phyloP scores from a whole-genome alignment of 64 coral and sea anemone genomes.

The Astreopora myriophthalma region DNA sequence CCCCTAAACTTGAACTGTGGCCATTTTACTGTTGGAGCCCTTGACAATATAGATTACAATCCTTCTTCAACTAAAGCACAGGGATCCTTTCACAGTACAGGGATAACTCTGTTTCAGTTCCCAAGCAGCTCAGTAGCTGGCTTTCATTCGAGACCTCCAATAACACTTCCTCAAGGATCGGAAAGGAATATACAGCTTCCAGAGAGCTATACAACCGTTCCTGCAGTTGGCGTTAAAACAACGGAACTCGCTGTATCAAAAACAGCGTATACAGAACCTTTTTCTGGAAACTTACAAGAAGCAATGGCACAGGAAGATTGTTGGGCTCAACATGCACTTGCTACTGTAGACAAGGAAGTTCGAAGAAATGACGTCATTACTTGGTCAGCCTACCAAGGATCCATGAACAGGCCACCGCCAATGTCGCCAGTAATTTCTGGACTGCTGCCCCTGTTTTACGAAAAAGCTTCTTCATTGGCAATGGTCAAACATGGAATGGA shows the following conservation, averaged over 20 bases:
- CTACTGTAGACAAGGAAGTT: neutral
- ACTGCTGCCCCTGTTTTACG: conserved; percentile 56
- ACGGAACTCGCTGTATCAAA: conserved; percentile 30
- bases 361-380: neutral
- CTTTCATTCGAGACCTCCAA: neutral
- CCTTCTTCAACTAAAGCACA: conserved; percentile 69
- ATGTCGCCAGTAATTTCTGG: conserved; percentile 15
- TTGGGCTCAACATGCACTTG: neutral
- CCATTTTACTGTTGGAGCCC: conserved; percentile 39
- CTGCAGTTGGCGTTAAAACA: conserved; percentile 46
- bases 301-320: neutral
- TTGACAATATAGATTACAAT: conserved; percentile 63
- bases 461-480: conserved; percentile 32
- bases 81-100: conserved; percentile 64
- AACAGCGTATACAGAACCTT: conserved; percentile 31
- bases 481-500: conserved; percentile 47
- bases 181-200: conserved; percentile 15
- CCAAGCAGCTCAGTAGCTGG: conserved; percentile 5
- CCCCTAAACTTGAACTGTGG: conserved; percentile 11
- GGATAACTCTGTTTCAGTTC: conserved; percentile 63
- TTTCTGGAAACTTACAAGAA: conserved; percentile 39
- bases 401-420: neutral
- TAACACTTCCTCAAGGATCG: neutral
- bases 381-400: neutral
- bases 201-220: conserved; percentile 42